These are phyloP conservation scores for Scaptomyza hsui DNA, from an alignment of 1,140 invertebrate species.

Conservation along the genomic window DNA sequence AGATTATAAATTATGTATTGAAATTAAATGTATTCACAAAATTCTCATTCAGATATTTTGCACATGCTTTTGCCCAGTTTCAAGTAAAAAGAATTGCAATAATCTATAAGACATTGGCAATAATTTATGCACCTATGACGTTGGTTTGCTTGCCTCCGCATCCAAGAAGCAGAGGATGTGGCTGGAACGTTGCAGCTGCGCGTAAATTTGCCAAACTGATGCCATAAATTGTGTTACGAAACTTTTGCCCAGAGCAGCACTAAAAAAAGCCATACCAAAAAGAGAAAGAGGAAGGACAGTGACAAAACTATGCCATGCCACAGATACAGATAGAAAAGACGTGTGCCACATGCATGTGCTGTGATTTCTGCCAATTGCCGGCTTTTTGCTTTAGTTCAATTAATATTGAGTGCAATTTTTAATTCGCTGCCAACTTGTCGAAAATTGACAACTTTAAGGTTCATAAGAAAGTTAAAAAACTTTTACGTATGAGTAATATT, in stretches of 20 bases:
- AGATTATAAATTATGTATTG: too few relatives aligned
- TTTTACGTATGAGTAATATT: slow-evolving; percentile 36
- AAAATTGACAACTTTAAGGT: slow-evolving; percentile 11
- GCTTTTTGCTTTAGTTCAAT: slow-evolving; percentile 56
- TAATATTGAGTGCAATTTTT: slow-evolving; percentile 54
- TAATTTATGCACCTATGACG: slow-evolving; percentile 72
- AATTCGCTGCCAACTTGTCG: slow-evolving; percentile 26
- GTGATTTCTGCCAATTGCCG: slow-evolving; percentile 7
- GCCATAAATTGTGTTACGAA: slow-evolving; percentile 61
- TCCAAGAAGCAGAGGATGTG: slow-evolving; percentile 22
- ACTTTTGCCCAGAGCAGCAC: slow-evolving; percentile 31
- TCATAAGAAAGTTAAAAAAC: slow-evolving; percentile 4
- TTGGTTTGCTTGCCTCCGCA: slow-evolving; percentile 18
- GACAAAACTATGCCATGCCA: slow-evolving; percentile 30
- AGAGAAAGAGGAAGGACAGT: slow-evolving; percentile 9
- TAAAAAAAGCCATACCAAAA: slow-evolving; percentile 9
- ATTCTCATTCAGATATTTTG: background rate
- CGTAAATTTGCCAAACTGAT: slow-evolving; percentile 72
- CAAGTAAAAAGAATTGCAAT: slow-evolving; percentile 26
- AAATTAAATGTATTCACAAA: too few relatives aligned
- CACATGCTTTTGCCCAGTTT: background rate
- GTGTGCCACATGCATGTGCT: slow-evolving; percentile 13
- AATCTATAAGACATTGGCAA: slow-evolving; percentile 56
- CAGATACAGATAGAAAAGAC: slow-evolving; percentile 38
- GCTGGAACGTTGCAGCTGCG: slow-evolving; percentile 34